Evolutionary conservation across 2,888 invertebrate genomes (phyloP).

Genomic region (Lycia hirtaria): DNA sequence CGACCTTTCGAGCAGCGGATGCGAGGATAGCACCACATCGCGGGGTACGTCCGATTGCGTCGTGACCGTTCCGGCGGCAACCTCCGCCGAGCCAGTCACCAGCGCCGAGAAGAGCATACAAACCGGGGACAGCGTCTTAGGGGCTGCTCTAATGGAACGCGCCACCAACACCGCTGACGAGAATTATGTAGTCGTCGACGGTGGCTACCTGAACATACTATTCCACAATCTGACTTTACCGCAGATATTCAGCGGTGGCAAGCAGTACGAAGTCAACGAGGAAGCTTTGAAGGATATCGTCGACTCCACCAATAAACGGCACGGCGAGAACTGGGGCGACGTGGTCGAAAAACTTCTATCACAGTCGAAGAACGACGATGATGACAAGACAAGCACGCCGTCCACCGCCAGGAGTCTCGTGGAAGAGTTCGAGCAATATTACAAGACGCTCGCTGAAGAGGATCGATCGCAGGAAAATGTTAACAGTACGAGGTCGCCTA

Average conservation of each 20-base stretch:
- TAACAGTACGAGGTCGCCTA: background rate
- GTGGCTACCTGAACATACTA: constrained; percentile 74
- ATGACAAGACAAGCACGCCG: constrained; percentile 61
- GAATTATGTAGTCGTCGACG: constrained; percentile 72
- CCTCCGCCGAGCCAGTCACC: constrained; percentile 1
- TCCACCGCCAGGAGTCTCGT: constrained; percentile 78
- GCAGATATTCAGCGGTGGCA: constrained; percentile 73
- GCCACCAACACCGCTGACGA: constrained; percentile 61
- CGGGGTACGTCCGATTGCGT: constrained; percentile 44
- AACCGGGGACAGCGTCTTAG: constrained; percentile 60
- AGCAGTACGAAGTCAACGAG: constrained; percentile 78
- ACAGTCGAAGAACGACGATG: constrained; percentile 64
- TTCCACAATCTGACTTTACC: constrained; percentile 72
- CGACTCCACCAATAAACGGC: constrained; percentile 59
- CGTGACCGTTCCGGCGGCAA: constrained; percentile 25
- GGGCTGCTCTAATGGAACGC: constrained; percentile 39
- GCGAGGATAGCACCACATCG: constrained; percentile 66
- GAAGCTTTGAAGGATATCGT: constrained; percentile 73
- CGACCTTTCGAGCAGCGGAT: constrained; percentile 75
- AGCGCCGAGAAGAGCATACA: constrained; percentile 74
- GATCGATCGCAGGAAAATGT: constrained; percentile 48
- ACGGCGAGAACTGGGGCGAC: constrained; percentile 52
- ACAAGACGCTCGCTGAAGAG: constrained; percentile 61
- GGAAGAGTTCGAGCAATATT: constrained; percentile 76
- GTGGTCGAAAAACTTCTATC: constrained; percentile 66